Percentiles rank a stretch among this genome's conserved stretches.
Conservation (phyloP, 1,140 invertebrate species). For the Sycobia sp. region DNA sequence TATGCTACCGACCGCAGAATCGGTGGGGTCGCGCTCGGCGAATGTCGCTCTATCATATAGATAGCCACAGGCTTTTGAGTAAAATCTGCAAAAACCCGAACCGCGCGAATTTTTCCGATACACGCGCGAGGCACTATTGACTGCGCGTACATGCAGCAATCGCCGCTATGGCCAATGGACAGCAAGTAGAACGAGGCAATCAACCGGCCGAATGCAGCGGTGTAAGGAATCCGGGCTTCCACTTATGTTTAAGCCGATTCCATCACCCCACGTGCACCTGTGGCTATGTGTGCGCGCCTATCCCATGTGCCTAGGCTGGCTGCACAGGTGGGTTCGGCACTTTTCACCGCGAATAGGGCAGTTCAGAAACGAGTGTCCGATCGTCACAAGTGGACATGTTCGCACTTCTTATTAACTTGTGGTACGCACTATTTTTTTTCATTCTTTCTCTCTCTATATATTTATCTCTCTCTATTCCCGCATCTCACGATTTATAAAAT, state of each 20-base stretch:
- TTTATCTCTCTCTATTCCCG: no score
- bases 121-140: no score
- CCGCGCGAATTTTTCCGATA: no score
- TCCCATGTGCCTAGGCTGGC: no score
- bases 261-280: neutral
- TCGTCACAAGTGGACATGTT: slow-evolving; percentile 52
- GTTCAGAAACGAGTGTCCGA: slow-evolving; percentile 48
- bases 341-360: slow-evolving; percentile 29
- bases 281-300: neutral
- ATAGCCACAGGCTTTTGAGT: no score
- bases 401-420: slow-evolving; percentile 45
- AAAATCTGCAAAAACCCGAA: no score
- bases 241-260: no score
- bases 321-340: neutral
- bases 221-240: slow-evolving; percentile 41
- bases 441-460: no score
- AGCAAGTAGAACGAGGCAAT: slow-evolving; percentile 61
- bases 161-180: slow-evolving; percentile 49
- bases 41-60: no score
- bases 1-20: no score
- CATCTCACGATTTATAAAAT: no score
- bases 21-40: no score
- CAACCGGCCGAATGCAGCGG: slow-evolving; percentile 54
- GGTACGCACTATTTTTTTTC: slow-evolving; percentile 33
- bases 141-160: neutral